Base-by-base conservation (phyloP, 2,113 vertebrate species). In the Hoplias malabaricus region DNA sequence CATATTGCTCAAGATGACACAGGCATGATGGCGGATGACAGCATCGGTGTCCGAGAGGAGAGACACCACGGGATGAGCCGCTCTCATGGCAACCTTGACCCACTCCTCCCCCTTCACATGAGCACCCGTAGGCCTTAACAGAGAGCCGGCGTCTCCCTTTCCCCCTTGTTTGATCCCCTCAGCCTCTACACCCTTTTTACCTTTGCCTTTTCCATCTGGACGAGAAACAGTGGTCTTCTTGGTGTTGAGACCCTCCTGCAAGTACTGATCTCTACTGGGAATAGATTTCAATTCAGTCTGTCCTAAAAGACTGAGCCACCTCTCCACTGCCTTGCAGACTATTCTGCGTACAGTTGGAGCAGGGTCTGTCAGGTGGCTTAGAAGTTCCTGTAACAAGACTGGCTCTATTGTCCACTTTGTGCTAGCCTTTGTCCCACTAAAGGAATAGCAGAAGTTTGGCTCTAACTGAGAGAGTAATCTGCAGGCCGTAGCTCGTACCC, bases 381-480 rank as follows among this genome's bases (percentile, higher is more conserved):
- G 84, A 81, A 92, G 56, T 57, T 80, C 82, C 75, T 81, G 84
- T 77, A 93, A 90, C 48, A 89, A 57, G 33, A 66, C 77, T 14
- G 79, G 82, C 14, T 75, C 80, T n/a, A 87, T 59, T 34, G 61
- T 62, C 78, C 40, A 54, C 13, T 38, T 36, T 5, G 23, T 29
- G 40, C 33, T 31, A 16, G 25, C 59, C 1, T 68, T 56, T 33
- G 46, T 1, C 10, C 36, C 65, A 3, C 0, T 2, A 33, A 59
- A 54, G 69, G 25, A 23, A 25, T 36, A 31, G 43, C 54, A 42
- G 82, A 85, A 4, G 71, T 54, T 36, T 69, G 73, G 88, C 46
- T 88, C 33, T 23, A 91, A 16, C 67, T 94, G 93, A 65, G 95
- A 94, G 54, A 98, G 84, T 14, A 99, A 89, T 69, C 88, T 90